Base-by-base conservation (phyloP, 35 echinoderm and acorn worm genomes). In the Strongylocentrotus purpuratus region DNA sequence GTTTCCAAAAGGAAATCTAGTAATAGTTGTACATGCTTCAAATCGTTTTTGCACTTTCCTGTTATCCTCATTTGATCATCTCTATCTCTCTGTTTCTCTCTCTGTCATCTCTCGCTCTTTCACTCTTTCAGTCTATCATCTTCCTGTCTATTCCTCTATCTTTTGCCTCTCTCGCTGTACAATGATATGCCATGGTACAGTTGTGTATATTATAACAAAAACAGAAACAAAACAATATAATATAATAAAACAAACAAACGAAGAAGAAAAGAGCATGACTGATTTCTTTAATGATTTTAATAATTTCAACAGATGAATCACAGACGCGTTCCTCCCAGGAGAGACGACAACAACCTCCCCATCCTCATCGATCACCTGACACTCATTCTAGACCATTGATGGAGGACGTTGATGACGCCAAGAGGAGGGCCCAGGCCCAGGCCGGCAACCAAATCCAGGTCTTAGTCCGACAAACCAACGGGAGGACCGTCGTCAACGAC, bases 361-460 rank as follows among this genome's bases (percentile, higher is more conserved):
- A 47, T 5, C 91, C 17, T 55, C 31, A 14, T 93, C 48, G 31
- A 31, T 93, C 46, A 58, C 5, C 46, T 6, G 9, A 46, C 18
- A n/a, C 91, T 1, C 50, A 45, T 6, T 31, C 45, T 2, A 46
- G 46, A 25, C 45, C 45, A 9, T 2, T 13, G 17, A 14, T 58
- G 31, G 48, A 58, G 31, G 45, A 58, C 91, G 91, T 47, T 6
- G 91, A 31, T 0, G 48, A 47, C 25, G 91, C 91, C 46, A 92
- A 48, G 45, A 46, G 13, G 9, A 11, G 87, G 87, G 31, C 87
- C 28, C 61, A n/a, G n/a, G n/a, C n/a, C n/a, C n/a, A 70, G 61
- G 61, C 25, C 61, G 61, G 18, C 61, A 2, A 88, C 15, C 87
- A 88, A 9, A 86, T 91, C 46, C 89, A 91, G 89, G 89, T 91